A percentile compares a stretch with the other conserved stretches of the same genome.
Evolutionary conservation across 2,797 vertebrate species (phyloP).

Genomic region (Alcedo atthis): DNA sequence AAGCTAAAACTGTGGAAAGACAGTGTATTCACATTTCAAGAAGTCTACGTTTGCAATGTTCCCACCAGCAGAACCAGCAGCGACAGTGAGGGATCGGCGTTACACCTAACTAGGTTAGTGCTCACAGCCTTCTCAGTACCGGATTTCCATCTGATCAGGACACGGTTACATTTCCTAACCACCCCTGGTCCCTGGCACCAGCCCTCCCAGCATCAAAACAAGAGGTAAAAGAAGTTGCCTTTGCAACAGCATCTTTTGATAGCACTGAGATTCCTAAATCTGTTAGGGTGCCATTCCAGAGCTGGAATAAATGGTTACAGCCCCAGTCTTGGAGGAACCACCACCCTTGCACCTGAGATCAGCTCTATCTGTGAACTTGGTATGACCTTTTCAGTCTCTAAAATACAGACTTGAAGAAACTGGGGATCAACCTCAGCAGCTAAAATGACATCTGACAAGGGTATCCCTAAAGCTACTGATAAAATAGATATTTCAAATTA

Average conservation of each 20-base stretch:
- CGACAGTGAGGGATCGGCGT: fast-evolving
- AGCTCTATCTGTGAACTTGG: background rate
- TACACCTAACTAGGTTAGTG: background rate
- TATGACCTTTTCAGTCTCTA: background rate
- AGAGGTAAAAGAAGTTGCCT: background rate
- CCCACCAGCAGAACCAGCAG: background rate
- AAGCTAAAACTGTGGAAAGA: background rate
- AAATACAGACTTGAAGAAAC: background rate
- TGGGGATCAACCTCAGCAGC: background rate
- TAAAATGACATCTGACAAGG: background rate
- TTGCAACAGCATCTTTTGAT: background rate
- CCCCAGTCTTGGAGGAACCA: background rate
- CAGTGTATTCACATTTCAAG: background rate
- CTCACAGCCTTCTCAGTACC: background rate
- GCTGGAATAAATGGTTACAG: background rate
- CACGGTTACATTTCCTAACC: background rate
- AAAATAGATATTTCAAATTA: background rate
- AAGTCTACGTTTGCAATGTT: fast-evolving
- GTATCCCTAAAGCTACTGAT: background rate
- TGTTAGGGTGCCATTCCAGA: background rate
- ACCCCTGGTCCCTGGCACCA: background rate
- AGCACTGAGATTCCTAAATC: background rate
- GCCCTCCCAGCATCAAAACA: background rate
- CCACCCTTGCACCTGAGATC: background rate
- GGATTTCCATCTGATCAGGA: background rate